A percentile compares a stretch with the other conserved stretches of the same genome.
Conservation (phyloP, 2,888 invertebrate species). For the Drosophila incognita region DNA sequence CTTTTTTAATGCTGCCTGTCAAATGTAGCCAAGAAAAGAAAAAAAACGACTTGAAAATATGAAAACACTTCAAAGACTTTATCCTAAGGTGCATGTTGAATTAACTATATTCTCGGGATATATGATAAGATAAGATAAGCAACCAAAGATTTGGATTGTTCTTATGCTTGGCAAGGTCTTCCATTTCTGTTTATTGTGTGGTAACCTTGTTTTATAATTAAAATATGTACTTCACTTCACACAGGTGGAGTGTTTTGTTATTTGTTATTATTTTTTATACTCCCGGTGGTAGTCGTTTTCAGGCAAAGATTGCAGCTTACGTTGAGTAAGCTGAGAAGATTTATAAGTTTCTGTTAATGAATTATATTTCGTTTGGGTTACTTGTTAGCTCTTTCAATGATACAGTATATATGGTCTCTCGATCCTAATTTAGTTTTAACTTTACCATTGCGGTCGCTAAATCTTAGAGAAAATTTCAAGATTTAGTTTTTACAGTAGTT, state of each 20-base stretch:
- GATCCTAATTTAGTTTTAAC: neutral
- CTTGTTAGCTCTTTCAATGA: neutral
- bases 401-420: neutral
- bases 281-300: neutral
- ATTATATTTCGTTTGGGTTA: neutral
- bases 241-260: too few species aligned
- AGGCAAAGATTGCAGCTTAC: neutral
- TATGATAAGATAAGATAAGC: neutral
- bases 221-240: neutral
- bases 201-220: neutral
- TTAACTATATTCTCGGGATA: neutral
- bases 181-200: neutral
- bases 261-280: neutral
- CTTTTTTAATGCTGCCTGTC: neutral
- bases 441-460: neutral
- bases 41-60: too few species aligned
- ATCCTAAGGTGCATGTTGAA: too few species aligned
- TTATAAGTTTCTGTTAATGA: neutral
- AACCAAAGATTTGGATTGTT: neutral
- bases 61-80: too few species aligned
- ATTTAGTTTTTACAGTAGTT: neutral
- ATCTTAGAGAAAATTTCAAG: neutral
- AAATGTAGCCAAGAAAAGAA: too few species aligned
- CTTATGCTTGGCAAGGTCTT: neutral
- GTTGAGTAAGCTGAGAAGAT: neutral